phyloP scores from a whole-genome alignment of 2,113 vertebrate species.

The Ceyx melanurus region DNA sequence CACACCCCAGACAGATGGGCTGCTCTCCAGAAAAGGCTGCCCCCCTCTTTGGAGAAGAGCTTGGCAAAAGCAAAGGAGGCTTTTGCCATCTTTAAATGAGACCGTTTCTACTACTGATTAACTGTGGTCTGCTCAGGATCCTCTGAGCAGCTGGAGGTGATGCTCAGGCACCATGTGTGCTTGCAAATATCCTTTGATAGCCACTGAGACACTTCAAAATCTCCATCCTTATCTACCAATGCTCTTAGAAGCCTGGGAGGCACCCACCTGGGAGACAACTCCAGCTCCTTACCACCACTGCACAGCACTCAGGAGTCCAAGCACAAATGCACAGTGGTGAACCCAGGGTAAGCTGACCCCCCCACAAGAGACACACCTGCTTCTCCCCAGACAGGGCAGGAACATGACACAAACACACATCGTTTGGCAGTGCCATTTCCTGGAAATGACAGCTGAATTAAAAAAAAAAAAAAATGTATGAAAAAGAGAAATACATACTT shows the following conservation, averaged over 20 bases:
- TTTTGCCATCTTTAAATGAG: background rate
- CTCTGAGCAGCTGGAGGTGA: background rate
- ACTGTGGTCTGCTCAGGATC: background rate
- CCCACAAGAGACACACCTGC: too few relatives aligned
- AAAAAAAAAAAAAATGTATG: background rate
- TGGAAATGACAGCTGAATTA: background rate
- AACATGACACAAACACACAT: background rate
- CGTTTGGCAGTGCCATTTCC: background rate
- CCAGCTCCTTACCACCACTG: background rate
- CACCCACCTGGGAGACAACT: background rate
- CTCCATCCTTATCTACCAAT: background rate
- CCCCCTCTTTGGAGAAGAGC: background rate
- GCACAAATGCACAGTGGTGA: accelerated
- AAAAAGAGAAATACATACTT: constrained; percentile 2
- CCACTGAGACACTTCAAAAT: background rate
- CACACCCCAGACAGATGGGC: background rate
- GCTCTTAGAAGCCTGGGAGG: background rate
- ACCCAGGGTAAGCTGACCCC: background rate
- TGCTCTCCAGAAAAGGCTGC: background rate
- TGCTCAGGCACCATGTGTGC: accelerated
- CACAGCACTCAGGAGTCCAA: background rate
- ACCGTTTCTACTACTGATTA: background rate
- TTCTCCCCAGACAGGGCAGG: background rate
- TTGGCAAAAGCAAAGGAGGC: background rate
- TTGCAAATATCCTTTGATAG: background rate